Evolutionary conservation across 2,888 invertebrate species (phyloP).

Genomic region (Ashinkailepas kermadecensis): DNA sequence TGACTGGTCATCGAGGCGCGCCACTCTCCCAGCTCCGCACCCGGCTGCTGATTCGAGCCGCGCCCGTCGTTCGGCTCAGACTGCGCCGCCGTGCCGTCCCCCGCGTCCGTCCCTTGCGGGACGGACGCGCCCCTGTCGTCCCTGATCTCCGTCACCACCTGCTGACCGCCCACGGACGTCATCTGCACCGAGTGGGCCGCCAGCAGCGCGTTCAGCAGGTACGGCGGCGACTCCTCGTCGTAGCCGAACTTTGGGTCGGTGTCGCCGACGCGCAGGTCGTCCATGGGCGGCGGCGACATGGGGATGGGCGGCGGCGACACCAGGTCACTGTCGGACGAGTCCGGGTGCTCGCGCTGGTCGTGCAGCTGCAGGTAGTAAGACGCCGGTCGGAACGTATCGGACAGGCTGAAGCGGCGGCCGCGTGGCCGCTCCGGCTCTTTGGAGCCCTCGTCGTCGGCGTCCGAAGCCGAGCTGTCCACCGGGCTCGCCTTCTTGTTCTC

Average conservation of each 20-base stretch:
- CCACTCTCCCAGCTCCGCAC: neutral
- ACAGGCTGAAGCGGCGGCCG: slow-evolving; percentile 71
- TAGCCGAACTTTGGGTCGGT: neutral
- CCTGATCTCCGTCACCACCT: neutral
- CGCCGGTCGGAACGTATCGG: slow-evolving; percentile 78
- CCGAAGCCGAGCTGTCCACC: slow-evolving; percentile 46
- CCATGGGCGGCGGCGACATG: slow-evolving; percentile 62
- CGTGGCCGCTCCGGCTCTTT: slow-evolving; percentile 64
- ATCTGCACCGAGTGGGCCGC: slow-evolving; percentile 10
- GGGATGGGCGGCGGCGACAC: slow-evolving; percentile 72
- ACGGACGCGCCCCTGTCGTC: no score
- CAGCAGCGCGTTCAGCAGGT: slow-evolving; percentile 15
- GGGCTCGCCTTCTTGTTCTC: neutral
- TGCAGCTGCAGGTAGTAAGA: slow-evolving; percentile 65
- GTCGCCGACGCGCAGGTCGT: slow-evolving; percentile 45
- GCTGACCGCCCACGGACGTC: neutral
- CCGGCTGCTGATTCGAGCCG: no score
- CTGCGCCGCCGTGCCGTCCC: no score
- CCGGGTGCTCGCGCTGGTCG: slow-evolving; percentile 38
- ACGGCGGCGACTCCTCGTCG: slow-evolving; percentile 22
- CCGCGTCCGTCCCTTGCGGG: no score
- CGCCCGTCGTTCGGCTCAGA: no score
- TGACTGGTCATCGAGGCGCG: neutral
- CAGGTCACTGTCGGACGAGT: slow-evolving; percentile 72
- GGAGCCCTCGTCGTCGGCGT: slow-evolving; percentile 72